These are phyloP conservation scores for Cantharis rufa DNA, from an alignment of 2,888 invertebrate species.

Conservation along the genomic window DNA sequence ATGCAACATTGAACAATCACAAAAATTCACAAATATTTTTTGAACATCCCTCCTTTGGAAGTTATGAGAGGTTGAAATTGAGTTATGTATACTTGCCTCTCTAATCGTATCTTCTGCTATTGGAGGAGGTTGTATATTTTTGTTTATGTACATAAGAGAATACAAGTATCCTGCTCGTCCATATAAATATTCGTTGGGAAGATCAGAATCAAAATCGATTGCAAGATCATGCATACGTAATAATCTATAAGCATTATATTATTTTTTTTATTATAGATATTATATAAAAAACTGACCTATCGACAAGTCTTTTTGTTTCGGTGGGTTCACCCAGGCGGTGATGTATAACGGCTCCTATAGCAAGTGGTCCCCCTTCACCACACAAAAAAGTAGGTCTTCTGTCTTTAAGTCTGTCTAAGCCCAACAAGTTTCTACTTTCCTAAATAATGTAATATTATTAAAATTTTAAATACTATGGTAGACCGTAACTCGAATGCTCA, in stretches of 20 bases:
- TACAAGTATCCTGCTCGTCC: slow-evolving; percentile 84
- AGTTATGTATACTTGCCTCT: slow-evolving; percentile 59
- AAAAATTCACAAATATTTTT: too few relatives aligned
- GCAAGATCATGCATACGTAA: slow-evolving; percentile 60
- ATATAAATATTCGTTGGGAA: slow-evolving; percentile 84
- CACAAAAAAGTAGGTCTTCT: slow-evolving; percentile 67
- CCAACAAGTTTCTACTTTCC: slow-evolving; percentile 56
- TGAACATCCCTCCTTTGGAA: too few relatives aligned
- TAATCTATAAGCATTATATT: slow-evolving; percentile 57
- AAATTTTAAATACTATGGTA: neutral
- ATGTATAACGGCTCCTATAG: slow-evolving; percentile 64
- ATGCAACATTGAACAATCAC: slow-evolving; percentile 18
- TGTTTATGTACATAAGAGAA: slow-evolving; percentile 75
- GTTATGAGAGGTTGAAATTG: too few relatives aligned
- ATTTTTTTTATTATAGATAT: neutral
- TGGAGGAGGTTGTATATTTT: slow-evolving; percentile 63
- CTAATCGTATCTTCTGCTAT: slow-evolving; percentile 64
- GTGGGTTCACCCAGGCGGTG: slow-evolving; percentile 61
- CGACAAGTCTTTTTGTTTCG: slow-evolving; percentile 58
- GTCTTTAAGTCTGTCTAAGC: slow-evolving; percentile 55
- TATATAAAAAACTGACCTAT: slow-evolving; percentile 55
- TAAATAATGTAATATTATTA: slow-evolving; percentile 38
- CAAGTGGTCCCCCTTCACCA: slow-evolving; percentile 70
- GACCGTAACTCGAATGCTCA: slow-evolving; percentile 25
- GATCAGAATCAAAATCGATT: slow-evolving; percentile 57